Conservation (phyloP, 2,888 invertebrate genomes). For the Lymantria monacha region DNA sequence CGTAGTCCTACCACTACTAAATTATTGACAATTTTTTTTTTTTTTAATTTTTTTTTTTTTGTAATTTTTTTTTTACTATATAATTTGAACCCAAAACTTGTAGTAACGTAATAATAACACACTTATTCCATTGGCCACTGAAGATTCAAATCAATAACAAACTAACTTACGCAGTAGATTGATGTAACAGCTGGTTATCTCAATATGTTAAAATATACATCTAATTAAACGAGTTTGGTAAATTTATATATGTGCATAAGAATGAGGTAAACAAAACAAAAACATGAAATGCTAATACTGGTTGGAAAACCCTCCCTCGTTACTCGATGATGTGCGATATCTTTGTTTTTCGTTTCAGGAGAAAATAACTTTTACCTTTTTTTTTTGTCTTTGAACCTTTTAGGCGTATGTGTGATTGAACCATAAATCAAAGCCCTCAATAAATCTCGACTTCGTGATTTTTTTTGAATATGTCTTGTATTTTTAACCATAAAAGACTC, state of each 20-base stretch:
- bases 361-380: neutral
- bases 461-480: neutral
- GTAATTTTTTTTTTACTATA: too few relatives aligned
- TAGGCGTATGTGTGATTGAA: neutral
- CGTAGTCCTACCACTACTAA: too few relatives aligned
- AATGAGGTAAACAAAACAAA: neutral
- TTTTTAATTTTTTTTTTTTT: too few relatives aligned
- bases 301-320: neutral
- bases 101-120: too few relatives aligned
- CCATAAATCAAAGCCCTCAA: neutral
- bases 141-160: too few relatives aligned
- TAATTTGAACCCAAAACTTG: too few relatives aligned
- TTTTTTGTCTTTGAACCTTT: neutral
- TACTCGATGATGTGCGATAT: neutral
- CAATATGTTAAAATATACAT: neutral
- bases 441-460: neutral
- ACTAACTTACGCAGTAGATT: too few relatives aligned
- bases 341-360: neutral
- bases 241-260: neutral
- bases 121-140: too few relatives aligned
- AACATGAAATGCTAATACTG: neutral
- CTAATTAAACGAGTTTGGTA: neutral
- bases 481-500: too few relatives aligned
- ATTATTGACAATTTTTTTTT: too few relatives aligned
- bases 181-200: neutral